phyloP scores from a whole-genome alignment of 2,888 invertebrate genomes.

The Agrilus cyanescens region DNA sequence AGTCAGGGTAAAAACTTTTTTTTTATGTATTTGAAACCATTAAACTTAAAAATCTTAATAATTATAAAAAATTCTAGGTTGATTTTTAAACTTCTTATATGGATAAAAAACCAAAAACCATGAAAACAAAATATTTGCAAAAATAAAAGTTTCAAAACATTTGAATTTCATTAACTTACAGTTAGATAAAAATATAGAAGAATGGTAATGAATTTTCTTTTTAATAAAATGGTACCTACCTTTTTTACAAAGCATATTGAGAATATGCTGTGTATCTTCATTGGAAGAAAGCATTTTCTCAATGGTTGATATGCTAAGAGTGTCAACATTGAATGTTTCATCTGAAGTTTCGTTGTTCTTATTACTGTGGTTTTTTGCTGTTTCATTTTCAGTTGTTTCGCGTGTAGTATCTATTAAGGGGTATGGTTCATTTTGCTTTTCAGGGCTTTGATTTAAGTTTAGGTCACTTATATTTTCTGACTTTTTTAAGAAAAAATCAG shows the following conservation, averaged over 20 bases:
- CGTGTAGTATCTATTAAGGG: conserved; percentile 21
- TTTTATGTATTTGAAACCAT: no score
- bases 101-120: no score
- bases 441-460: conserved; percentile 19
- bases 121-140: no score
- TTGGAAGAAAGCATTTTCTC: conserved; percentile 8
- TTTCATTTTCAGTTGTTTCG: conserved; percentile 2
- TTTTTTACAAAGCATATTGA: conserved; percentile 8
- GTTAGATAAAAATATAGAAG: no score
- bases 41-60: no score
- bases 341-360: background rate
- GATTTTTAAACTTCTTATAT: no score
- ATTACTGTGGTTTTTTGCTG: background rate
- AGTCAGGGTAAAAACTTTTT: no score
- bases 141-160: no score
- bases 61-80: no score
- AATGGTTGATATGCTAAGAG: conserved; percentile 10
- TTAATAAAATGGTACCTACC: background rate
- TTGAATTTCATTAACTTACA: no score
- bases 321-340: conserved; percentile 2
- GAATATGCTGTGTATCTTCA: conserved; percentile 11
- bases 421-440: conserved; percentile 19
- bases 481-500: conserved; percentile 36
- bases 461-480: conserved; percentile 32
- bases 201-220: no score